Conservation (phyloP, 2,113 vertebrate species). For the Cyprinodon brontotheroides region DNA sequence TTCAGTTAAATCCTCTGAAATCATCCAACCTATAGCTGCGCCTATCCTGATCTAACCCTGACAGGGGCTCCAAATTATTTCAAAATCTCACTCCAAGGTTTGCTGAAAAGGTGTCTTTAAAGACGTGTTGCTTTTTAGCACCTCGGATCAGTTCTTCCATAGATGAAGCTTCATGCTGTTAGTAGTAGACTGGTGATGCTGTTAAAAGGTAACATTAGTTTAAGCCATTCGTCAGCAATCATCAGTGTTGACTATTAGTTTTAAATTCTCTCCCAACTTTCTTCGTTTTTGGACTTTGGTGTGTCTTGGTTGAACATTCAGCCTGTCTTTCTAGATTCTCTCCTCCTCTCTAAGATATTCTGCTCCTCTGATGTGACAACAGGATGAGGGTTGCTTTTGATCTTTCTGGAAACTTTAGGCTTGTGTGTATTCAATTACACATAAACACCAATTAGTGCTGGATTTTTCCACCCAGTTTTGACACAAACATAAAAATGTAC, state of each 20-base stretch:
- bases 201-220: background rate
- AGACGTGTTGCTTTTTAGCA: too few relatives aligned
- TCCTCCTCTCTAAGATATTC: conserved; percentile 4
- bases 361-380: conserved; percentile 18
- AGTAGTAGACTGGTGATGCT: too few relatives aligned
- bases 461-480: conserved; percentile 20
- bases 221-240: background rate
- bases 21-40: too few relatives aligned
- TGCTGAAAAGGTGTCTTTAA: too few relatives aligned
- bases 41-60: too few relatives aligned
- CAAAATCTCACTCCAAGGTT: too few relatives aligned
- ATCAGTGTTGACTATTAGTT: background rate
- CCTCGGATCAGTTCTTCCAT: background rate
- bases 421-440: conserved; percentile 1
- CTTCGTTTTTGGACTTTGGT: background rate
- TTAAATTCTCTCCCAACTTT: background rate
- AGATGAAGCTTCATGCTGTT: background rate
- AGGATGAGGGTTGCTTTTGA: background rate
- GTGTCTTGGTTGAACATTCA: background rate
- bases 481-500: conserved; percentile 24
- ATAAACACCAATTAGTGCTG: conserved; percentile 34
- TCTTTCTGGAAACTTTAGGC: conserved; percentile 14
- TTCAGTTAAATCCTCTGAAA: too few relatives aligned
- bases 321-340: too few relatives aligned
- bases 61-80: too few relatives aligned